Evolutionary conservation across 2,888 invertebrate genomes (phyloP).

Genomic region (Lasioglossum zephyrum): DNA sequence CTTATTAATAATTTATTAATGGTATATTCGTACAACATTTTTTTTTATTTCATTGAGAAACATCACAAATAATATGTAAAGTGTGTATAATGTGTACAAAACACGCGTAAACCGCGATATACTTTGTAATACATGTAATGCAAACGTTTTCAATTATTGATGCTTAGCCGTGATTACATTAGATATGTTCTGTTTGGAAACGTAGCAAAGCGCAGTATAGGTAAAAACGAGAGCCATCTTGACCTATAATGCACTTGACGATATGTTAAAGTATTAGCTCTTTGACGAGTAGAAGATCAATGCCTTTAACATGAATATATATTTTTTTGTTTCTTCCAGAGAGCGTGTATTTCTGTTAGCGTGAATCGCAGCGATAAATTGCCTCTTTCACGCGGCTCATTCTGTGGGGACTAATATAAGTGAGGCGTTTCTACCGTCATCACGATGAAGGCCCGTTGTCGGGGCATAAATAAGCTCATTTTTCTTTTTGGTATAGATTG

Average conservation of each 20-base stretch:
- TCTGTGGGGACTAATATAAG: conserved; percentile 33
- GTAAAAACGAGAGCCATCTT: conserved; percentile 45
- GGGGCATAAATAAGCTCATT: conserved; percentile 64
- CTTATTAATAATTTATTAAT: conserved; percentile 78
- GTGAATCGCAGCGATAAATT: conserved; percentile 30
- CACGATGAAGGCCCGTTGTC: conserved; percentile 35
- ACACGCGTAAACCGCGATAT: conserved; percentile 55
- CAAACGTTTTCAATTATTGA: conserved; percentile 36
- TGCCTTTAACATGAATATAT: conserved; percentile 29
- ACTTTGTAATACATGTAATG: conserved; percentile 47
- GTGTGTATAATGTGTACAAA: conserved; percentile 77
- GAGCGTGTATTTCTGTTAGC: conserved; percentile 23
- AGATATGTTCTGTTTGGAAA: conserved; percentile 67
- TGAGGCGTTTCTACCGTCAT: conserved; percentile 30
- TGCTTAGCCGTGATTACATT: conserved; percentile 48
- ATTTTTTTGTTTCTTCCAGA: conserved; percentile 1
- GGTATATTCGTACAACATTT: conserved; percentile 65
- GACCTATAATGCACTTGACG: conserved; percentile 42
- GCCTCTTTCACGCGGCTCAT: conserved; percentile 35
- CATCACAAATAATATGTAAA: conserved; percentile 75
- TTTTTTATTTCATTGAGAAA: conserved; percentile 59
- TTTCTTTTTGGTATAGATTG: conserved; percentile 65
- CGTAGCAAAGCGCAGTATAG: conserved; percentile 38
- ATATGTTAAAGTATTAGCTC: conserved; percentile 40
- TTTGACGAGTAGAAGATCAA: conserved; percentile 42